Evolutionary conservation across 2,888 invertebrate genomes (phyloP), one percentile per base, ranked within the genome.

Genomic region (Mesoligia furuncula): DNA sequence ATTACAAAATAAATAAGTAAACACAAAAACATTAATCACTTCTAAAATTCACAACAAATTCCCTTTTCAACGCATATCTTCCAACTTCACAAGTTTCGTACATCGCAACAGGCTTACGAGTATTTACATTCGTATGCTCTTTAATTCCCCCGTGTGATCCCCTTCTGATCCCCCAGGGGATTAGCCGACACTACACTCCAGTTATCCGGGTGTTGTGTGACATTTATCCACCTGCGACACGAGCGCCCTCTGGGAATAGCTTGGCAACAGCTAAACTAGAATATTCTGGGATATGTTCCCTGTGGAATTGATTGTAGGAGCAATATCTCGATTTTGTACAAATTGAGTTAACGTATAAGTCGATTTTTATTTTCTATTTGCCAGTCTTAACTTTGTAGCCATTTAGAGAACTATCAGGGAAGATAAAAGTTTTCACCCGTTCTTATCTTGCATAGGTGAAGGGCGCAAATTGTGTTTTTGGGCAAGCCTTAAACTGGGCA

Each of bases 191-290:
- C 82, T 67, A 70, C 62, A 69, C 74, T 82, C 31, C 62, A 77
- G 77, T 73, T 61, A 77, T 71, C 62, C 69, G 17, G n/a, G 57
- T 57, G 70, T 48, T 57, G 68, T 77, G 57, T 61, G 59, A 72
- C 72, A 77, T 65, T 71, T 83, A 81, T 77, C 64, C 65, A 77
- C 78, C 68, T 84, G 65, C n/a, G 69, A 69, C 65, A 72, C 61
- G 59, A 24, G 36, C 59, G 64, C 31, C 81, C 76, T 17, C 64
- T 73, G 13, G 17, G 81, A 36, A 80, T 67, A 48, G 5, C 81
- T 59, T 61, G 66, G 67, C n/a, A 75, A 73, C 42, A 61, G 39
- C 42, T 59, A 54, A 69, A 75, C 78, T 69, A 48, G 39, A 17
- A 48, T 45, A 69, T 54, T 66, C 48, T n/a, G 31, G 39, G 0